Base-by-base conservation (phyloP, 2,888 invertebrate species). In the Acleris emargana region DNA sequence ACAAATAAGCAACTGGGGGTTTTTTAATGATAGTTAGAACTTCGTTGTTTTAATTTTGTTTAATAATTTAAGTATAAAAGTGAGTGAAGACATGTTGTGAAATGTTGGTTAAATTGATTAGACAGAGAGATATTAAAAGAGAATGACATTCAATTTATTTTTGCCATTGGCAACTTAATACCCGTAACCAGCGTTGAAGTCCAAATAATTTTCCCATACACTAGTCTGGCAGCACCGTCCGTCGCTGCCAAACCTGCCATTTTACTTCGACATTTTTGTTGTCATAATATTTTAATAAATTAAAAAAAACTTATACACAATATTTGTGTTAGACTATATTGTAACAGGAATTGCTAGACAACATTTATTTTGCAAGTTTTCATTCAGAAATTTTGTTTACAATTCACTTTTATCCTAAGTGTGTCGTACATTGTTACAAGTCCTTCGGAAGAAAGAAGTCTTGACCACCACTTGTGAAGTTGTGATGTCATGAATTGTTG, bases 221-320 rank as follows among this genome's bases (percentile, higher is more conserved):
- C 18, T 53, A 62, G 55, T 62, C 50, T 62, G 62, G 62, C 62
- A 62, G 62, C 50, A 58, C 63, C 47, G 38, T 49, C 52, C 49
- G 59, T 54, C 54, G 54, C 32, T 64, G 64, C 64, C 64, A 64
- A 64, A 64, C 59, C 64, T 64, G 59, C 64, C 58, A 64, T 64
- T 64, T 64, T 59, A 50, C 32, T 55, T 54, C 16, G 59, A 52
- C 64, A 58, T 28, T 59, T 64, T 64, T 59, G 64, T 64, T 64
- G 64, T 64, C 64, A 60, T 64, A 60, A 64, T 64, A 64, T 51
- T 45, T 64, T 64, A 64, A 64, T 64, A 16, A 28, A 59, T 38
- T 63, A 6, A 16, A 43, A 54, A 54, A 54, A 50, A 3, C 42
- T 20, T 17, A 18, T 32, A n/a, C 42, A 7, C 54, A 42, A 47